Base-by-base conservation (phyloP, 2,797 vertebrate species). In the Sphaeramia orbicularis region DNA sequence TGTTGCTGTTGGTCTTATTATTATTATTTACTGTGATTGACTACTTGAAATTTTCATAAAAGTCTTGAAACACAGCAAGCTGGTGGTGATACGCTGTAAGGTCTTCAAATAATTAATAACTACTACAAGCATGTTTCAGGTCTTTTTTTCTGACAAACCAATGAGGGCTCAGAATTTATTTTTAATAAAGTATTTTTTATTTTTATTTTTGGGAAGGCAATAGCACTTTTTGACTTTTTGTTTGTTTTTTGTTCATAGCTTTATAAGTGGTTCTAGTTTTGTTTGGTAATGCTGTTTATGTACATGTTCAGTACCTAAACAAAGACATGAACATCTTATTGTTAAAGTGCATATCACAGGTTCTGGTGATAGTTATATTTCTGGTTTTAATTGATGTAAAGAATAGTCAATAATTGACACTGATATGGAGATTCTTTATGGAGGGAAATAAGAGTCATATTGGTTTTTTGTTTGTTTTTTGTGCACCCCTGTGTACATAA, bases 21-120 rank as follows among this genome's bases (percentile, higher is more conserved):
- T 62, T 32, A 38, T 11, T 8, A 38, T 49, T 51, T 56, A 58
- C 37, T 75, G 30, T 49, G 37, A 71, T n/a, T 18, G 21, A 63
- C 53, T 79, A 81, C 76, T 86, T 88, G 67, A 86, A 72, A 14
- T 74, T 76, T 78, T 72, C 61, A 53, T 43, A 41, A 42, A 78
- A 69, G 24, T 64, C 32, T 45, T 35, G 42, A 59, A 49, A 43
- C 37, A 38, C 52, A 73, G 56, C 11, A 30, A 41, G 42, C 27
- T 41, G 47, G 13, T 40, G 47, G 40, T 44, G 12, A 57, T 16
- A 14, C 72, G 43, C 54, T 75, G 47, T 48, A 27, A 50, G 62
- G 59, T 44, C 9, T 18, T 30, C 3, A 56, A 11, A 44, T 38
- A 49, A 27, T 16, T 10, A 1, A 35, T 6, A 13, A 32, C 7